Conservation (phyloP, 2,113 vertebrate genomes). For the Grallaria varia region DNA sequence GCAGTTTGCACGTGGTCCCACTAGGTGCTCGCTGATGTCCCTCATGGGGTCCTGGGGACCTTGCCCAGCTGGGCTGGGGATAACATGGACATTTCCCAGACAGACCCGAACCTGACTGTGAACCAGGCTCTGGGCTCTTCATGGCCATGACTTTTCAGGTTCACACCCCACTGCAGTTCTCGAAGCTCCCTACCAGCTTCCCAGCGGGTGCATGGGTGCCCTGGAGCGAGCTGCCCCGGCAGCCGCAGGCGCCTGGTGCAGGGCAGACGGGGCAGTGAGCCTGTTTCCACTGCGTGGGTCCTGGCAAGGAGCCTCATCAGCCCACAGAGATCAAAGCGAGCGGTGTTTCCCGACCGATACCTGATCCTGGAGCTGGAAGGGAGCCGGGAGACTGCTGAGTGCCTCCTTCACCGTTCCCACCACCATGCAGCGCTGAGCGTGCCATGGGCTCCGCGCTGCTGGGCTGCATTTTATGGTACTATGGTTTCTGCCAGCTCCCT, state of each 20-base stretch:
- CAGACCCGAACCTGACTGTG: not conserved
- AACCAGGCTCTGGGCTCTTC: not conserved
- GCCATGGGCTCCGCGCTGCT: not conserved
- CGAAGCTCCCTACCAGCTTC: not conserved
- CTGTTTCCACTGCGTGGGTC: not conserved
- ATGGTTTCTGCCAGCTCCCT: not conserved
- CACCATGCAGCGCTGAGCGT: not conserved
- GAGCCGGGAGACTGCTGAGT: not conserved
- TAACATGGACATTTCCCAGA: not conserved
- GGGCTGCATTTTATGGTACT: not conserved
- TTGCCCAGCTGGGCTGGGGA: not conserved
- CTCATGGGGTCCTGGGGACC: not conserved
- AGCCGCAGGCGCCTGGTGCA: not conserved
- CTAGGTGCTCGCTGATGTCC: not conserved
- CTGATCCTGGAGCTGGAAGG: slow-evolving; percentile 23
- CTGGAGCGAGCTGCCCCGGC: not conserved
- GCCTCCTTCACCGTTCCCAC: not conserved
- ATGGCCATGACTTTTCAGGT: not conserved
- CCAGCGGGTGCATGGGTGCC: not conserved
- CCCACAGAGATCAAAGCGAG: slow-evolving; percentile 22
- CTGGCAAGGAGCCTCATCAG: slow-evolving; percentile 23
- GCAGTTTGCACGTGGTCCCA: not conserved
- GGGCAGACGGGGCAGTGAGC: not conserved
- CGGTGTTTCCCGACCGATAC: not conserved
- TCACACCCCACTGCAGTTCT: not conserved